These are phyloP conservation scores for Cydia fagiglandana DNA, from an alignment of 1,140 invertebrate genomes.

Conservation along the genomic window DNA sequence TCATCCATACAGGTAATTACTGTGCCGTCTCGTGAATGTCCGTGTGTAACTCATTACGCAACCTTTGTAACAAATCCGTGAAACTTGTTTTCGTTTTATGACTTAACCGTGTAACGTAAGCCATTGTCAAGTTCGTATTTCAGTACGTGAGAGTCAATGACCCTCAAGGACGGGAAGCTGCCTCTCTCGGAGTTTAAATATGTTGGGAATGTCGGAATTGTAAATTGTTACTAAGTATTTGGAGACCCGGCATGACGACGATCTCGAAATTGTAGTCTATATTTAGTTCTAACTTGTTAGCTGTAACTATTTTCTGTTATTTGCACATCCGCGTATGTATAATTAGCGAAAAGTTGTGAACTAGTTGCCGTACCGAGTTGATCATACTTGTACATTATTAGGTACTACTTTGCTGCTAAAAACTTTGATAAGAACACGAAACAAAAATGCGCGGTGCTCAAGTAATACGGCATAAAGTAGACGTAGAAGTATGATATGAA, in stretches of 20 bases:
- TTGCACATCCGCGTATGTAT: too few species aligned
- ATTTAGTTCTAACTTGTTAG: too few species aligned
- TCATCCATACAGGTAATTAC: slow-evolving; percentile 67
- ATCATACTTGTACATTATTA: background rate
- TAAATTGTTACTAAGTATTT: slow-evolving; percentile 7
- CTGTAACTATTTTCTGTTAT: too few species aligned
- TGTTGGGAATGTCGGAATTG: slow-evolving; percentile 1
- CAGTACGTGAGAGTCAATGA: slow-evolving; percentile 16
- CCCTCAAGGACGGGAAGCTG: slow-evolving; percentile 24
- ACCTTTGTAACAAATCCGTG: slow-evolving; percentile 23
- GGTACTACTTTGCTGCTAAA: too few species aligned
- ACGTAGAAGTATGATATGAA: too few species aligned
- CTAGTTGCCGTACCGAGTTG: background rate
- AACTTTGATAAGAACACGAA: too few species aligned
- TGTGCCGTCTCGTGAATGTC: slow-evolving; percentile 51
- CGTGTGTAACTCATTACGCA: slow-evolving; percentile 23
- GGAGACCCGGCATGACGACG: background rate
- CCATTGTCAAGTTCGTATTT: slow-evolving; percentile 29
- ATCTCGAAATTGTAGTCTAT: background rate
- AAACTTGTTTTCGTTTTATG: slow-evolving; percentile 20
- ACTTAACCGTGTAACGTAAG: slow-evolving; percentile 13
- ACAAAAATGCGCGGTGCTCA: too few species aligned
- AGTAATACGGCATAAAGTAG: too few species aligned
- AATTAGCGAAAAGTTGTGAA: background rate
- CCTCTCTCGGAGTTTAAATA: background rate